Conservation (phyloP, 2,888 invertebrate genomes). For the Cosmorhoe ocellata region DNA sequence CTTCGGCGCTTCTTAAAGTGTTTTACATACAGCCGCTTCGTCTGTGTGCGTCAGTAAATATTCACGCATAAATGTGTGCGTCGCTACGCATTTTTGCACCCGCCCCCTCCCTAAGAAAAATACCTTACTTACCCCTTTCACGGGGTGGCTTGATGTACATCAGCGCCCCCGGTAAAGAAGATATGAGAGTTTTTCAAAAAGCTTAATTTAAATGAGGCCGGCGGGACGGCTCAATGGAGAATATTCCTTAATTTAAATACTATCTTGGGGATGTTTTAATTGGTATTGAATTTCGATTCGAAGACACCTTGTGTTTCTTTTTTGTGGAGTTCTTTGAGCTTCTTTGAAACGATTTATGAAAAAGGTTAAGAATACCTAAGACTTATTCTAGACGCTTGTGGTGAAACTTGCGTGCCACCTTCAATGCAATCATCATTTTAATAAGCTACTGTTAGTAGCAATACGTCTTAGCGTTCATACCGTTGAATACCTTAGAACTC, state of each 20-base stretch:
- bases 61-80: conserved; percentile 78
- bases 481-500: too few relatives aligned
- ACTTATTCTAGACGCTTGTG: too few relatives aligned
- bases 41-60: conserved; percentile 77
- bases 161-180: conserved; percentile 77
- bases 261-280: conserved; percentile 74
- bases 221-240: conserved; percentile 73
- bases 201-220: conserved; percentile 81
- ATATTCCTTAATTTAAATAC: conserved; percentile 80
- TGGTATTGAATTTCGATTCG: conserved; percentile 80
- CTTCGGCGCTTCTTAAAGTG: conserved; percentile 82
- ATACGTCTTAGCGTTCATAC: too few relatives aligned
- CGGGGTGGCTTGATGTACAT: conserved; percentile 65
- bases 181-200: conserved; percentile 82
- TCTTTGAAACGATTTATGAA: conserved; percentile 6
- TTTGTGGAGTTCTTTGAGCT: conserved; percentile 14
- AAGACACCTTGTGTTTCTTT: conserved; percentile 46
- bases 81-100: conserved; percentile 78
- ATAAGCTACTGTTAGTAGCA: too few relatives aligned
- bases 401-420: too few relatives aligned
- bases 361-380: too few relatives aligned
- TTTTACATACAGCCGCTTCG: conserved; percentile 72
- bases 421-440: too few relatives aligned
- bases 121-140: conserved; percentile 65
- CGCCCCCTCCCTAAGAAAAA: conserved; percentile 68